Percentiles rank a stretch among this genome's conserved stretches.
These are phyloP conservation scores for Beroe forskalii DNA, from an alignment of 37 sponge, comb jelly and placozoan genomes.

Conservation along the genomic window DNA sequence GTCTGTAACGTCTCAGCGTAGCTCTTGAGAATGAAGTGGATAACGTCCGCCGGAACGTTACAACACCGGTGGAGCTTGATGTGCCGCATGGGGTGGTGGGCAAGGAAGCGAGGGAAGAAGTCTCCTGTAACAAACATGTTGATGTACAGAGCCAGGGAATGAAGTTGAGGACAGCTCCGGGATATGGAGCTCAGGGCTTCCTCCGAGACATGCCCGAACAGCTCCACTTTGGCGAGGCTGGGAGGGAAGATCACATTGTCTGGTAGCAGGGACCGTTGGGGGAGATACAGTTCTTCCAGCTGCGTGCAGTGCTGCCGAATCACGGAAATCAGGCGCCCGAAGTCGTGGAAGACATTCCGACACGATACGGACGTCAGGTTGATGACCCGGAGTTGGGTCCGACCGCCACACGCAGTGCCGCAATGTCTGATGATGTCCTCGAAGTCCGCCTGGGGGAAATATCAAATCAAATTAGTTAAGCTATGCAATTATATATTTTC, in stretches of 20 bases:
- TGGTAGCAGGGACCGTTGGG: not conserved
- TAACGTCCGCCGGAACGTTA: not conserved
- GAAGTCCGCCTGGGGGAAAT: too few species aligned
- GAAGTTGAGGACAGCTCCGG: not conserved
- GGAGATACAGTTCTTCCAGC: not conserved
- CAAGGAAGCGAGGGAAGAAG: not conserved
- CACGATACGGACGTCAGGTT: too few species aligned
- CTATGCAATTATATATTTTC: too few species aligned
- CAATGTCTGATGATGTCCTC: too few species aligned
- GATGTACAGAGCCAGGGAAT: not conserved
- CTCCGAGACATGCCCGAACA: not conserved
- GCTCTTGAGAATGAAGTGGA: constrained; percentile 9
- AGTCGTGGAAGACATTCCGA: not conserved
- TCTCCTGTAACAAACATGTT: not conserved
- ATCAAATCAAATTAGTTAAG: too few species aligned
- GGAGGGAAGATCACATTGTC: not conserved
- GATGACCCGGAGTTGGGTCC: too few species aligned
- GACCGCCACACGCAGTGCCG: too few species aligned
- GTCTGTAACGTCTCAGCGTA: not conserved
- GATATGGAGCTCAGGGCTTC: not conserved
- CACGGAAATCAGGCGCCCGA: not conserved
- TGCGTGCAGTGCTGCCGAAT: not conserved
- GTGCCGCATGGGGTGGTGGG: not conserved
- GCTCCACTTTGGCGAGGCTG: not conserved
- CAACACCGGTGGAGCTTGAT: not conserved